A percentile compares a stretch with the other conserved stretches of the same genome.
These are phyloP conservation scores for Heliconius sara DNA, from an alignment of 2,888 invertebrate genomes.

Conservation along the genomic window DNA sequence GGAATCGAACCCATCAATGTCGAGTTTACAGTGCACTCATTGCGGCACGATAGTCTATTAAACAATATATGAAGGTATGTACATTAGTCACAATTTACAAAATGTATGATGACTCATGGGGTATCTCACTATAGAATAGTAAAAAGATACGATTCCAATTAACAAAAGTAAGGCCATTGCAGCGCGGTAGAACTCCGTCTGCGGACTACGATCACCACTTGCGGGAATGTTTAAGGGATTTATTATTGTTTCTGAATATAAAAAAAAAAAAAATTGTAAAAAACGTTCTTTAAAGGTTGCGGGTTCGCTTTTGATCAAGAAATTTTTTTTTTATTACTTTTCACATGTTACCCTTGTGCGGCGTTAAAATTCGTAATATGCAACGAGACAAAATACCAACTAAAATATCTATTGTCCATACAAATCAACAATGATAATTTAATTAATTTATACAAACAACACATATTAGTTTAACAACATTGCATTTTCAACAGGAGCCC, in stretches of 20 bases:
- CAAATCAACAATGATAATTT: neutral
- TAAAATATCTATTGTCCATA: neutral
- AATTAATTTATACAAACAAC: neutral
- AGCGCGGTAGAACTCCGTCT: neutral
- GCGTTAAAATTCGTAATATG: too few species aligned
- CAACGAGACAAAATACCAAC: neutral
- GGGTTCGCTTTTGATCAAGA: too few species aligned
- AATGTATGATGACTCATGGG: slow-evolving; percentile 11
- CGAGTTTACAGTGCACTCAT: neutral
- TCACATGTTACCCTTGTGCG: too few species aligned
- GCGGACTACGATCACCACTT: too few species aligned
- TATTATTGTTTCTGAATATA: too few species aligned
- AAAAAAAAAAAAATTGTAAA: too few species aligned
- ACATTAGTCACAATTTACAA: slow-evolving; percentile 14
- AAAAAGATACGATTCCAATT: neutral
- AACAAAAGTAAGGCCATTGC: neutral
- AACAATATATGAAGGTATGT: neutral
- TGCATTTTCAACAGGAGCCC: neutral
- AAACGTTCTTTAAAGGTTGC: too few species aligned
- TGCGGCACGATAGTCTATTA: neutral
- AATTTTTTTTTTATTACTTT: too few species aligned
- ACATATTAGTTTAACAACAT: neutral
- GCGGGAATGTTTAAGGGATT: too few species aligned
- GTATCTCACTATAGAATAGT: neutral
- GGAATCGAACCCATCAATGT: neutral